Base-by-base conservation (phyloP, 2,113 vertebrate species). In the Odontesthes bonariensis region DNA sequence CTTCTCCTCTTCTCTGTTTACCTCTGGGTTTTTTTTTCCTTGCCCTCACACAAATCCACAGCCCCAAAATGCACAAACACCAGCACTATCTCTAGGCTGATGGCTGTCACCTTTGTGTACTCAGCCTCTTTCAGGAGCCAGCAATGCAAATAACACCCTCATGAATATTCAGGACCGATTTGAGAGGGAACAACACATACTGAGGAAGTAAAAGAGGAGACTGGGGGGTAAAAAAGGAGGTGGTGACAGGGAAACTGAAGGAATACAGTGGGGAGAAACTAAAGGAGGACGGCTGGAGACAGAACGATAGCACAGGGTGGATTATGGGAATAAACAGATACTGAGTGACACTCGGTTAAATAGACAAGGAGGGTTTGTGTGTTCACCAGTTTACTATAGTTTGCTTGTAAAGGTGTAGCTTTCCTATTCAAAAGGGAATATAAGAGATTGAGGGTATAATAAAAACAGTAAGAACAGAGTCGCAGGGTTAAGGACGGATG, bases 101-200 rank as follows among this genome's bases (percentile, higher is more conserved):
- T 83, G 83, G 83, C 90, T 91, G 89, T 88, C 90, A 88, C 89
- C 87, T 91, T 87, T 91, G 88, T 91, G 84, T 86, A 76, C 78
- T 85, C 86, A 83, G 81, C 77, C 80, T 81, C 86, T 85, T 89
- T 88, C 86, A 89, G 84, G 76, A 89, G 89, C 79, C 86, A 76
- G 83, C 78, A 89, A 86, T 90, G 87, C 90, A 91, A 91, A 91
- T 89, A 86, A 86, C 89, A 86, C 64, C 74, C 79, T 89, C 86
- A 88, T 93, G 89, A 91, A 92, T 92, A 92, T 91, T 82, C 89
- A 92, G 79, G 75, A 40, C 0, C 6, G 52, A 83, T 77, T 76
- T 76, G 73, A 83, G 81, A 77, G 63, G 73, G 90, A 86, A 70
- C 78, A 63, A 72, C 59, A 56, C 51, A 65, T 67, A 0, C 62